Evolutionary conservation across 30 jellyfish, hydroid and myxozoan genomes (phyloP), one percentile per base, ranked within the genome.

Genomic region (Morbakka virulenta): DNA sequence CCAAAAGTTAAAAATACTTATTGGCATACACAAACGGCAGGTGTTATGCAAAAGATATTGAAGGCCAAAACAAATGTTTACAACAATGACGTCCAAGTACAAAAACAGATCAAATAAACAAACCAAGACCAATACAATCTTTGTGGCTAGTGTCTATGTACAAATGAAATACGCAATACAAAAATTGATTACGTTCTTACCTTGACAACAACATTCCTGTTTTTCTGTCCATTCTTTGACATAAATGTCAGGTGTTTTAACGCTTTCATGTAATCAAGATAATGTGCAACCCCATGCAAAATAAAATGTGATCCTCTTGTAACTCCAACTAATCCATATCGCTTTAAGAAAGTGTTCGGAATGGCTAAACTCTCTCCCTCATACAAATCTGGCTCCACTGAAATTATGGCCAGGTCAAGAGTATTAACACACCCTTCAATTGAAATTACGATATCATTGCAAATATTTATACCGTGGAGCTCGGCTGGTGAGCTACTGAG

Each of bases 351-450:
- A 13, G 81, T 41, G 1, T 28, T 24, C 2, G 94, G 62, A 50
- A 82, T 64, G 0, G 81, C 13, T 4, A 82, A 61, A 47, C 64
- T 82, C 47, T 79, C 64, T 12, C 80, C 28, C 22, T 49, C 79
- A 20, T 52, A 13, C 26, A 64, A 51, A 11, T 82, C 94, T 13
- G 94, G 51, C 41, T 82, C 81, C 67, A 82, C 30, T 0, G 86
- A 29, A 30, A 82, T 74, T 11, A 73, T 31, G 65, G 87, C 94
- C 30, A 67, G 82, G 24, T 82, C 94, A 22, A 82, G 34, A 25
- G 28, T 52, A 62, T 41, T 62, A 74, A 82, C 35, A 32, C 94
- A 82, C 17, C 94, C 94, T n/a, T 72, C 63, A 22, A 82, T 67
- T 41, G 72, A 33, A 0, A 82, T 73, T n/a, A 24, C 28, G 4